A percentile compares a stretch with the other conserved stretches of the same genome.
Evolutionary conservation across 2,888 invertebrate species (phyloP).

Genomic region (Dolichomitus sp.): DNA sequence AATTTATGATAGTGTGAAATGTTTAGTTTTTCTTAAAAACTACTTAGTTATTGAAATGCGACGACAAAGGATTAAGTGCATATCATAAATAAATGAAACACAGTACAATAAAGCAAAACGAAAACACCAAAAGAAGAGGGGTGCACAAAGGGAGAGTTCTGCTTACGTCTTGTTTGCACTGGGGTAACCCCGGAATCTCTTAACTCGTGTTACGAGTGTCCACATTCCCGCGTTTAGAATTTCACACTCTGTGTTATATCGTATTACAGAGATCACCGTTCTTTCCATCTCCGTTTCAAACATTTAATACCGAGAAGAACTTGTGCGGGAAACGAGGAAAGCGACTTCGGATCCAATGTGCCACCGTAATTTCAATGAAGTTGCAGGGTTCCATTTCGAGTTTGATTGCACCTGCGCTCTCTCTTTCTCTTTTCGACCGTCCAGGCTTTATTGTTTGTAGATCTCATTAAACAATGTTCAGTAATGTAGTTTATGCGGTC

Average conservation of each 20-base stretch:
- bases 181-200: slow-evolving; percentile 16
- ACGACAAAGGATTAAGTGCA: not conserved
- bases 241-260: slow-evolving; percentile 14
- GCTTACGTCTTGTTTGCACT: slow-evolving; percentile 11
- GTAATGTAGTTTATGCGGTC: not conserved
- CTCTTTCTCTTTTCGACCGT: not conserved
- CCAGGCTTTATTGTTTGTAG: slow-evolving; percentile 23
- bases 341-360: slow-evolving; percentile 27
- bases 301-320: slow-evolving; percentile 16
- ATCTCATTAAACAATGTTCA: slow-evolving; percentile 50
- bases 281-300: not conserved
- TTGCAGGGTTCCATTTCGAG: slow-evolving; percentile 31
- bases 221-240: slow-evolving; percentile 12
- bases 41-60: no score
- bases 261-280: slow-evolving; percentile 2
- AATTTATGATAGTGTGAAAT: no score
- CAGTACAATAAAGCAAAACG: not conserved
- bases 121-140: not conserved
- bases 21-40: no score
- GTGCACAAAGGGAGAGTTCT: not conserved
- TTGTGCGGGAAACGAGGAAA: not conserved
- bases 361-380: slow-evolving; percentile 53
- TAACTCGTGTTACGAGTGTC: slow-evolving; percentile 18
- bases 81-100: slow-evolving; percentile 4
- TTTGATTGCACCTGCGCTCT: not conserved